These are phyloP conservation scores for Epinotia demarniana DNA, from an alignment of 2,888 invertebrate genomes.

Conservation along the genomic window DNA sequence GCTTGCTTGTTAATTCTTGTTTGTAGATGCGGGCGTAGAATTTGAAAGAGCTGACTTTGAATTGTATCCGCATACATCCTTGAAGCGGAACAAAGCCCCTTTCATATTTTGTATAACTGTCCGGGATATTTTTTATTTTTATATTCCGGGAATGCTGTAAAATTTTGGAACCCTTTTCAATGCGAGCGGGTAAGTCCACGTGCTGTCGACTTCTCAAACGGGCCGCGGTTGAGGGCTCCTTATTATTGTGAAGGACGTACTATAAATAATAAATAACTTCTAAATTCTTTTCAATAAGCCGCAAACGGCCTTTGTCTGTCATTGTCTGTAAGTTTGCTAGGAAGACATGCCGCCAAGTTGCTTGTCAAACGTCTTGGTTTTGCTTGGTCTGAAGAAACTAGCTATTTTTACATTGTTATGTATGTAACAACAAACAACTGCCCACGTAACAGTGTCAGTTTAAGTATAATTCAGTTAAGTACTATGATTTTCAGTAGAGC, in stretches of 20 bases:
- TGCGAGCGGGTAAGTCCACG: conserved; percentile 68
- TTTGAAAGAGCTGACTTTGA: conserved; percentile 51
- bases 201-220: conserved; percentile 70
- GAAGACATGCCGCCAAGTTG: conserved; percentile 27
- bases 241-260: conserved; percentile 68
- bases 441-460: background rate
- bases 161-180: conserved; percentile 67
- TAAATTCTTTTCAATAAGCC: conserved; percentile 60
- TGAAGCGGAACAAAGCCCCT: conserved; percentile 53
- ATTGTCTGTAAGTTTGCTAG: conserved; percentile 66
- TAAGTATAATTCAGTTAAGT: background rate
- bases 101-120: conserved; percentile 56
- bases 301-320: conserved; percentile 55
- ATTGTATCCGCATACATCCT: conserved; percentile 55
- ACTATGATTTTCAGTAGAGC: background rate
- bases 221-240: conserved; percentile 58
- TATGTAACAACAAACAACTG: background rate
- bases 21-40: conserved; percentile 51
- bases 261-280: conserved; percentile 72
- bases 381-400: background rate
- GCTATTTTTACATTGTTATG: background rate
- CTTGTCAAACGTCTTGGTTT: background rate
- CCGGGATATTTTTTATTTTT: conserved; percentile 49
- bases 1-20: conserved; percentile 47
- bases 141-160: conserved; percentile 65